phyloP scores from a whole-genome alignment of 2,797 vertebrate species.

The Coilia nasus region DNA sequence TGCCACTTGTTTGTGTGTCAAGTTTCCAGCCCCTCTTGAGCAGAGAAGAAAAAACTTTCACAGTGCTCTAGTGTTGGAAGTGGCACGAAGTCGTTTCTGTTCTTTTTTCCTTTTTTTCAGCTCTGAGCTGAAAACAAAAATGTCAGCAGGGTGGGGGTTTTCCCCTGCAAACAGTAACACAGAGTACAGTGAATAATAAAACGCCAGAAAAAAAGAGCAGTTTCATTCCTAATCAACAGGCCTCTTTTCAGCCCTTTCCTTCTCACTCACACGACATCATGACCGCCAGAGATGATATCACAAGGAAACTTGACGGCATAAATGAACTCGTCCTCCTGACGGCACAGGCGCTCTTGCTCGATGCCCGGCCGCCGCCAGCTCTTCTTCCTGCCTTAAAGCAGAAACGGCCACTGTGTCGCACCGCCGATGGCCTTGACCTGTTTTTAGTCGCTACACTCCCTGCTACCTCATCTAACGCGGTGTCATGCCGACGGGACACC shows the following conservation, averaged over 20 bases:
- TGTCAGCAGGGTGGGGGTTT: constrained; percentile 28
- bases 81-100: neutral
- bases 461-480: constrained; percentile 64
- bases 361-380: neutral
- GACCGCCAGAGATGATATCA: constrained; percentile 25
- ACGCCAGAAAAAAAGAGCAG: constrained; percentile 3
- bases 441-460: constrained; percentile 65
- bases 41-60: neutral
- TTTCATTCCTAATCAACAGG: constrained; percentile 25
- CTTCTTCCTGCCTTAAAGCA: neutral
- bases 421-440: constrained; percentile 72
- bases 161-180: constrained; percentile 20
- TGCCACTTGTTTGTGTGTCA: constrained; percentile 62
- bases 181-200: constrained; percentile 26
- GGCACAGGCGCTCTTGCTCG: neutral
- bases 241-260: neutral
- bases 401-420: constrained; percentile 46
- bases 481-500: constrained; percentile 65
- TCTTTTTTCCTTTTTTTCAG: constrained; percentile 42
- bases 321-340: constrained; percentile 28
- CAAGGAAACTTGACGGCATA: constrained; percentile 39
- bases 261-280: neutral
- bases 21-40: constrained; percentile 49
- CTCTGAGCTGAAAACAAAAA: constrained; percentile 25
- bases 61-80: constrained; percentile 7